Evolutionary conservation across 2,888 invertebrate genomes (phyloP), one percentile per base, ranked within the genome.

Genomic region (Sympetrum striolatum): DNA sequence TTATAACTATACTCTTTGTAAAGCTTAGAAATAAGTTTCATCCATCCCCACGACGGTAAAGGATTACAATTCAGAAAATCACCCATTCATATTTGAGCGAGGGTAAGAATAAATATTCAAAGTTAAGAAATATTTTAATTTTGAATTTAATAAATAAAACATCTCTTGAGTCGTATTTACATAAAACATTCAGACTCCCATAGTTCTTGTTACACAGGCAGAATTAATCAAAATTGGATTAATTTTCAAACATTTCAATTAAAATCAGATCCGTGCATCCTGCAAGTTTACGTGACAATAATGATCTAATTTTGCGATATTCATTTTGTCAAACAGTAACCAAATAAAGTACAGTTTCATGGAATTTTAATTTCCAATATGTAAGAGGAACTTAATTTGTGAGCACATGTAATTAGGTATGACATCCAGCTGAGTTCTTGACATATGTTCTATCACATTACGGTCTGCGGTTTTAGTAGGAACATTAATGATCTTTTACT

Each of bases 111-210:
- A 73, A 73, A 31, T 31, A 25, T 73, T 73, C 25, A 22, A 25
- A 31, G 2, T 25, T 73, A 25, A 58, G 60, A 60, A 60, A 64
- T 86, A 64, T 64, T 86, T 86, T 86, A 64, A 86, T 86, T 39
- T 60, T 86, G 64, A 35, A 86, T 86, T 86, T 86, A 86, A 86
- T 86, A 86, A 86, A 86, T 86, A 86, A 86, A 60, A 86, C 86
- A 60, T 37, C 86, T 86, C 60, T 86, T 86, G 86, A 86, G 58
- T 60, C 86, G 53, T 86, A 35, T 86, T 64, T 60, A 60, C 86
- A 64, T 86, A 31, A 37, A 60, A 58, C 86, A 64, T 37, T 64
- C 86, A 60, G 15, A 31, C 60, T 86, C 60, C 31, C 18, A 82
- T 31, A 82, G 58, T 22, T 35, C 15, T 31, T 31, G 3, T n/a